Conservation (phyloP, 2,888 invertebrate genomes). For the Macaria notata region DNA sequence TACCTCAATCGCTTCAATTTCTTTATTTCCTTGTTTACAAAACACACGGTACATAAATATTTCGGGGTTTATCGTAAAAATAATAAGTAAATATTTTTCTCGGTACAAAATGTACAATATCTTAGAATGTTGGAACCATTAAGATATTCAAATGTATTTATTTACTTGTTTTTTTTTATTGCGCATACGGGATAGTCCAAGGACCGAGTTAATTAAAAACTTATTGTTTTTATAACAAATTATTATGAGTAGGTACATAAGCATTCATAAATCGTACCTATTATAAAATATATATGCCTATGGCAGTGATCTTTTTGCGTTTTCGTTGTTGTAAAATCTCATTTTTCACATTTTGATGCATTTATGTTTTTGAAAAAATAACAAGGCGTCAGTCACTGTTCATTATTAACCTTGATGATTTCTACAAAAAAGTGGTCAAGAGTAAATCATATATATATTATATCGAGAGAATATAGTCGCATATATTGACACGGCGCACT, state of each 20-base stretch:
- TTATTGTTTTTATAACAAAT: not conserved
- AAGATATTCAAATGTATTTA: slow-evolving; percentile 11
- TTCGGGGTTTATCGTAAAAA: slow-evolving; percentile 7
- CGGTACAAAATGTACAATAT: slow-evolving; percentile 1
- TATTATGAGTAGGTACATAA: too few relatives aligned
- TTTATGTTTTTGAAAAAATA: too few relatives aligned
- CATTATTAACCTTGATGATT: too few relatives aligned
- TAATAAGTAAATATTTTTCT: slow-evolving; percentile 24
- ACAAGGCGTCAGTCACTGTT: too few relatives aligned
- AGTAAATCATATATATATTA: too few relatives aligned
- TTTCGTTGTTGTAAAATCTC: too few relatives aligned
- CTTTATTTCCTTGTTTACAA: slow-evolving; percentile 28
- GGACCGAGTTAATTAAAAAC: slow-evolving; percentile 12
- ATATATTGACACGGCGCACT: not conserved
- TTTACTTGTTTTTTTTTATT: slow-evolving; percentile 9
- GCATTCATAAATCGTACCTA: too few relatives aligned
- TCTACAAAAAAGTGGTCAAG: too few relatives aligned
- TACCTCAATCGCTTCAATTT: not conserved
- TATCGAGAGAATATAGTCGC: not conserved
- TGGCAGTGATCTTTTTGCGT: too few relatives aligned
- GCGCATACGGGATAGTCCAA: slow-evolving; percentile 9
- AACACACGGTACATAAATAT: slow-evolving; percentile 5
- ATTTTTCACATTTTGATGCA: too few relatives aligned
- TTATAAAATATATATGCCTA: too few relatives aligned
- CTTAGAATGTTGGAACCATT: slow-evolving; percentile 11